Evolutionary conservation across 2,888 invertebrate species (phyloP), one percentile per base, ranked within the genome.

Genomic region (Heliconius hortense): DNA sequence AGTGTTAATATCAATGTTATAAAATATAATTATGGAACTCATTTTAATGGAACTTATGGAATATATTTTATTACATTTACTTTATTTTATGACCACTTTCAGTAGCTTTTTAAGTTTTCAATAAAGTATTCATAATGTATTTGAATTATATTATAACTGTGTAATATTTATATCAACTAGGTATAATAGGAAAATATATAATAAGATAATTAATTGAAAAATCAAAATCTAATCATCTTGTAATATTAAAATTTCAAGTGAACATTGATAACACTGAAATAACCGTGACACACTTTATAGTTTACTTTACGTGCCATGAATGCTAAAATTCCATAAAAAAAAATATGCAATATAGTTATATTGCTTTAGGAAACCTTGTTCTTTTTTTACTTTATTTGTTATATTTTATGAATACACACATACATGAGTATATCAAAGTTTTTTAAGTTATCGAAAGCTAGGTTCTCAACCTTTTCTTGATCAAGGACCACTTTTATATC

Each of bases 201-300:
- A 24, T n/a, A 31, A 69, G 8, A 26, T 0, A 26, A 60, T 60
- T 24, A 3, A 24, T 18, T 53, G 8, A n/a, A 69, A 35, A 31
- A n/a, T 28, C 13, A 28, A 53, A 48, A 0, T 53, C 5, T n/a
- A 15, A 39, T 21, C 43, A n/a, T 28, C 8, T 35, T 63, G 62
- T 31, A 13, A 60, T 59, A 62, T 48, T 48, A 43, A 35, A 48
- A 48, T 31, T 64, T 24, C 21, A 26, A 28, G 35, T 53, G 64
- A 74, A 74, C 21, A 63, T 39, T 60, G 68, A 67, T 73, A 68
- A 35, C 60, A 68, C 66, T 43, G 73, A 74, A 48, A 69, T 74
- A 69, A 64, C 70, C 70, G 18, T 74, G 74, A 70, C 74, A 74
- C 39, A 69, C 69, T 48, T 70, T 28, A 68, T 53, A 21, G 28